Percentiles rank a stretch among this genome's conserved stretches.
Evolutionary conservation across 2,797 vertebrate genomes (phyloP).

Genomic region (Gambelia wislizenii): DNA sequence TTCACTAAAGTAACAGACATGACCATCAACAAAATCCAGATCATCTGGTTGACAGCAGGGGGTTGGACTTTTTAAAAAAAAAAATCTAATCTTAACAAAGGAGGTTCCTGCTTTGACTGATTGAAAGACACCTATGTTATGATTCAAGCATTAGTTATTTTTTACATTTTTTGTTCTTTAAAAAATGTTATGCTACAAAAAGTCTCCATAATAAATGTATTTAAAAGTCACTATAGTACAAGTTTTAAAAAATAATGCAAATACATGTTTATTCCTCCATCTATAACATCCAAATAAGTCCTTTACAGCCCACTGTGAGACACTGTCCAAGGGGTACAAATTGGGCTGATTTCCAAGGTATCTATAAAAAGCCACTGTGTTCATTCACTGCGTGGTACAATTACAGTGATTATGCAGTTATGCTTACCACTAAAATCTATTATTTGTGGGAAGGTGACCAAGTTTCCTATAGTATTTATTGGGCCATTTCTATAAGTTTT

Average conservation of each 20-base stretch:
- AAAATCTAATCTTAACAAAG: conserved; percentile 64
- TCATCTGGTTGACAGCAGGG: background rate
- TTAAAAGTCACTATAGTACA: conserved; percentile 69
- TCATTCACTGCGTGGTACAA: conserved; percentile 71
- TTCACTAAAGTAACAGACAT: conserved; percentile 52
- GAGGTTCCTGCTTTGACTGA: conserved; percentile 71
- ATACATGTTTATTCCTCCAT: conserved; percentile 53
- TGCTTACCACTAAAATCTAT: conserved; percentile 70
- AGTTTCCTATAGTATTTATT: conserved; percentile 72
- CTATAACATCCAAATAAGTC: conserved; percentile 66
- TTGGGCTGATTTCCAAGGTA: conserved; percentile 66
- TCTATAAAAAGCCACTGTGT: conserved; percentile 69
- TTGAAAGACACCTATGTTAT: conserved; percentile 64
- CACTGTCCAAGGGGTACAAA: conserved; percentile 67
- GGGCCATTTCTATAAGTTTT: conserved; percentile 68
- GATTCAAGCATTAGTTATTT: conserved; percentile 62
- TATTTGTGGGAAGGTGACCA: conserved; percentile 68
- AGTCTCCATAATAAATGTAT: conserved; percentile 64
- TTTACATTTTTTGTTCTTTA: conserved; percentile 58
- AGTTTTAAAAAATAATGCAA: conserved; percentile 68
- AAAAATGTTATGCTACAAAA: conserved; percentile 61
- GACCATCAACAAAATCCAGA: conserved; percentile 7
- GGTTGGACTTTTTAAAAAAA: conserved; percentile 35
- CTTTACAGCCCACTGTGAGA: conserved; percentile 59
- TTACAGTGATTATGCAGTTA: conserved; percentile 73